A percentile compares a stretch with the other conserved stretches of the same genome.
Conservation (phyloP, 2,797 vertebrate genomes). For the Tauraco hartlaubi region DNA sequence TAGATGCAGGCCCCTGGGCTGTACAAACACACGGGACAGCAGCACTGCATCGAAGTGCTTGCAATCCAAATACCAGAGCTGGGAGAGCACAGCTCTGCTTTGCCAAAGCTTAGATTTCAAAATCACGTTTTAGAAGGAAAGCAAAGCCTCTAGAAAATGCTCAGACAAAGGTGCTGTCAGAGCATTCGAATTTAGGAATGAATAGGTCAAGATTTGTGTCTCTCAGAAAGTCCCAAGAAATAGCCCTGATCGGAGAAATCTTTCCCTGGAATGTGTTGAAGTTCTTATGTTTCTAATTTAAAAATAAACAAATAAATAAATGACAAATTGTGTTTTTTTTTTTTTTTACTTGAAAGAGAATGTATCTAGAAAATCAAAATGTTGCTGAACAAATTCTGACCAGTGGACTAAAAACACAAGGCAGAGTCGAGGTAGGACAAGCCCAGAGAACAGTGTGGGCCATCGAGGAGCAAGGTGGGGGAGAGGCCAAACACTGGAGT, state of each 20-base stretch:
- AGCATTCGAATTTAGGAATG: neutral
- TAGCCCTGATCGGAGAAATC: neutral
- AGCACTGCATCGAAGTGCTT: accelerated
- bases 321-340: too few species aligned
- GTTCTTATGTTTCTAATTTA: neutral
- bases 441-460: neutral
- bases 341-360: neutral
- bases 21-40: neutral
- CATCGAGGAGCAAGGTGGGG: neutral
- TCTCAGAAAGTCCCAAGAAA: neutral
- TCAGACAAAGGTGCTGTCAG: neutral
- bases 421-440: neutral
- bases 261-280: neutral
- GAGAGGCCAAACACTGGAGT: neutral
- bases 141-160: neutral
- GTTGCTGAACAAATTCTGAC: neutral
- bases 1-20: neutral
- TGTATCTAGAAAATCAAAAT: neutral
- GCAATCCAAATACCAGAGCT: neutral
- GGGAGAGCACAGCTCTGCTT: neutral
- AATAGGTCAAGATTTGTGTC: neutral
- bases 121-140: neutral
- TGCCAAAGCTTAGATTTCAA: constrained; percentile 1
- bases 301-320: too few species aligned
- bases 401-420: neutral